A percentile compares a stretch with the other conserved stretches of the same genome.
Conservation (phyloP, 2,113 vertebrate genomes). For the Anolis sagrei region DNA sequence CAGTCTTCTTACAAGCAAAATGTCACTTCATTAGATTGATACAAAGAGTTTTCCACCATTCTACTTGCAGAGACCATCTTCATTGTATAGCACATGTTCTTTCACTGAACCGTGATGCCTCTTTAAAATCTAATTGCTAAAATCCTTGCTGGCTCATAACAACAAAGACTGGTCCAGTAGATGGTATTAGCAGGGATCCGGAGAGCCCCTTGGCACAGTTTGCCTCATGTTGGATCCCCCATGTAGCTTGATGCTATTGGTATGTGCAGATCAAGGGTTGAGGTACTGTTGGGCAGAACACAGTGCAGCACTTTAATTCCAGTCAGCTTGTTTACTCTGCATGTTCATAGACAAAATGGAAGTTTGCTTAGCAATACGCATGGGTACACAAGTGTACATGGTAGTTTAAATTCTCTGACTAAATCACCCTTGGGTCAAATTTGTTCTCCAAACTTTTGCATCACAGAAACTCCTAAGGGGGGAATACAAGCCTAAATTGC, state of each 20-base stretch:
- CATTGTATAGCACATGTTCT: not conserved
- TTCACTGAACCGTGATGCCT: not conserved
- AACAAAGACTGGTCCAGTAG: not conserved
- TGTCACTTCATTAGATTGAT: not conserved
- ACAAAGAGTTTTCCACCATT: not conserved
- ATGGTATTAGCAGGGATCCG: not conserved
- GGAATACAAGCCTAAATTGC: conserved; percentile 39
- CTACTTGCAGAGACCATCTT: not conserved
- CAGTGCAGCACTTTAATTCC: not conserved
- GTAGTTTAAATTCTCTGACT: conserved; percentile 40
- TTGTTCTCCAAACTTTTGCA: conserved; percentile 45
- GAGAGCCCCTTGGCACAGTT: not conserved
- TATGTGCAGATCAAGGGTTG: too few species aligned
- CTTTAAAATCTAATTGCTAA: not conserved
- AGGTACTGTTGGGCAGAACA: not conserved
- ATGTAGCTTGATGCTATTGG: too few species aligned
- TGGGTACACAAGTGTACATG: not conserved
- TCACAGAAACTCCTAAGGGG: conserved; percentile 23
- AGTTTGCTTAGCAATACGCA: not conserved
- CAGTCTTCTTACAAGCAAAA: not conserved
- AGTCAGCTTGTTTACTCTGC: not conserved
- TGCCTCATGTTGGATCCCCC: not conserved
- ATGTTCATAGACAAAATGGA: not conserved
- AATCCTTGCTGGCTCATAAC: not conserved
- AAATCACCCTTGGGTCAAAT: conserved; percentile 45